Conservation (phyloP, 2,113 vertebrate genomes). For the Hemiprocne comata region DNA sequence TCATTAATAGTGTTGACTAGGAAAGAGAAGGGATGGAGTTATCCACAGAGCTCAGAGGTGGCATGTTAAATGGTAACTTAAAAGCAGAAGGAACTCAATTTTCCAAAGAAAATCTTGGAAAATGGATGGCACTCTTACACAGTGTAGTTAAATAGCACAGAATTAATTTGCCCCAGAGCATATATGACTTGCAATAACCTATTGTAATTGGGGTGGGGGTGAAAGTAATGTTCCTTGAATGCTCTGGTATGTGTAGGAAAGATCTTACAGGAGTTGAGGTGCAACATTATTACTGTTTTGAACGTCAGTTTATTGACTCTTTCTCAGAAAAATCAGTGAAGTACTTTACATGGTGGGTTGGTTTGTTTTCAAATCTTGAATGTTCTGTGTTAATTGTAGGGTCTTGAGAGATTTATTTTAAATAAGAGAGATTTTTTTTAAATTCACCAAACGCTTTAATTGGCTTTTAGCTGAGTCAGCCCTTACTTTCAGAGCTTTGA, state of each 20-base stretch:
- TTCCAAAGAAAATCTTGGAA: not conserved
- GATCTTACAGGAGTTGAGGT: not conserved
- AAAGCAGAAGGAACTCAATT: not conserved
- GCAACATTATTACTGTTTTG: not conserved
- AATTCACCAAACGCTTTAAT: not conserved
- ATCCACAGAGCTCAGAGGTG: not conserved
- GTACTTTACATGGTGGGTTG: not conserved
- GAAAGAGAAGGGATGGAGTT: not conserved
- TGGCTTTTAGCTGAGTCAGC: not conserved
- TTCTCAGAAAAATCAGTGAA: not conserved
- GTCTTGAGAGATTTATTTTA: not conserved
- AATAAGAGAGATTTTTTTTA: no score
- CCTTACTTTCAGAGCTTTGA: not conserved
- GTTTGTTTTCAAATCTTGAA: not conserved
- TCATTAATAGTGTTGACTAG: not conserved
- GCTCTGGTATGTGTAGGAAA: not conserved
- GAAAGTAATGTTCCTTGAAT: not conserved
- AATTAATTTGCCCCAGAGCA: not conserved
- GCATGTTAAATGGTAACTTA: not conserved
- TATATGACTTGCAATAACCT: not conserved
- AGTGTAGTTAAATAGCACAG: not conserved
- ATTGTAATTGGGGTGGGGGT: accelerated
- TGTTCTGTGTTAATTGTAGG: not conserved
- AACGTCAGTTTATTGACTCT: not conserved
- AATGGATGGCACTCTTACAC: not conserved